Conservation (phyloP, 1,140 invertebrate species). For the Epicauta chinensis region DNA sequence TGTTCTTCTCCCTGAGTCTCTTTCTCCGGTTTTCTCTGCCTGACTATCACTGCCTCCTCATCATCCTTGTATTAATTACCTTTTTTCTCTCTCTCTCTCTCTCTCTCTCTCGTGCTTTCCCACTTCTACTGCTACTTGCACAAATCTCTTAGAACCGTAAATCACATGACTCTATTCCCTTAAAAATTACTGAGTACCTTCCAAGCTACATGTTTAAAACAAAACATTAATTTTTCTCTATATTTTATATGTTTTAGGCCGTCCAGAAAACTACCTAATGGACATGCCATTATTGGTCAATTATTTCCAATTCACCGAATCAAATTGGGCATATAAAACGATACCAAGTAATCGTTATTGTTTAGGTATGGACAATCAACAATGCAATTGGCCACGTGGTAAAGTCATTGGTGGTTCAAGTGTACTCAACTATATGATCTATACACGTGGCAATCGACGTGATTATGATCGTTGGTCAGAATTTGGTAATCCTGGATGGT, state of each 20-base stretch:
- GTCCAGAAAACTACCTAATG: slow-evolving; percentile 53
- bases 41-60: too few relatives aligned
- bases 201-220: not conserved
- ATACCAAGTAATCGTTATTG: slow-evolving; percentile 45
- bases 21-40: too few relatives aligned
- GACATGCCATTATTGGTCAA: slow-evolving; percentile 60
- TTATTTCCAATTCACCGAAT: slow-evolving; percentile 53
- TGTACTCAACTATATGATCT: slow-evolving; percentile 87
- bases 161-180: too few relatives aligned
- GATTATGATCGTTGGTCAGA: slow-evolving; percentile 75
- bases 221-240: too few relatives aligned
- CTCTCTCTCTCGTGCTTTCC: too few relatives aligned
- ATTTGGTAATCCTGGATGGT: slow-evolving; percentile 74
- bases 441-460: slow-evolving; percentile 66
- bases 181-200: too few relatives aligned
- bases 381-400: slow-evolving; percentile 66
- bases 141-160: too few relatives aligned
- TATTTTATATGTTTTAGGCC: slow-evolving; percentile 36
- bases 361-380: slow-evolving; percentile 44
- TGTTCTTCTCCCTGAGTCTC: too few relatives aligned
- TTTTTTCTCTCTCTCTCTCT: too few relatives aligned
- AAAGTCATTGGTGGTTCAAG: slow-evolving; percentile 80
- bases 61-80: too few relatives aligned
- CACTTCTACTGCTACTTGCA: too few relatives aligned
- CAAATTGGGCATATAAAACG: slow-evolving; percentile 56